phyloP scores from a whole-genome alignment of 2,888 invertebrate genomes.

The Syritta pipiens region DNA sequence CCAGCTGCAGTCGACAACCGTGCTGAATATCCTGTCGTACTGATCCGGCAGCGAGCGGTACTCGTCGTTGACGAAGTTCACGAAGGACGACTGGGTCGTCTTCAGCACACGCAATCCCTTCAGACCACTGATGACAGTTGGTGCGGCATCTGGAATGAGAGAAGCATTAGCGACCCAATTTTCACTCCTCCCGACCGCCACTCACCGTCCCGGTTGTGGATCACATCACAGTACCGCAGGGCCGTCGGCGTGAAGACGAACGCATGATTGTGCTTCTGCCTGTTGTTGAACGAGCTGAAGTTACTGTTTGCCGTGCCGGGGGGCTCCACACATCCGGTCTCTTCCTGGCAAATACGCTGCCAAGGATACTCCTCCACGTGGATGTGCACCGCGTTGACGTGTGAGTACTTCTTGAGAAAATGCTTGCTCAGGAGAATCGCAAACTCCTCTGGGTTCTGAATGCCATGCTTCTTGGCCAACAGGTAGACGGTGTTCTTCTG shows the following conservation, averaged over 20 bases:
- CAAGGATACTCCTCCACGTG: slow-evolving; percentile 88
- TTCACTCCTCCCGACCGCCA: slow-evolving; percentile 32
- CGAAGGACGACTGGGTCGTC: slow-evolving; percentile 90
- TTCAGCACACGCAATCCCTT: slow-evolving; percentile 87
- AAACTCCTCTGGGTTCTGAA: slow-evolving; percentile 88
- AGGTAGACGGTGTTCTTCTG: slow-evolving; percentile 91
- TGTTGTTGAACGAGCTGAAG: slow-evolving; percentile 70
- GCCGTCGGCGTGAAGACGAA: slow-evolving; percentile 86
- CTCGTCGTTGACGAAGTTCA: slow-evolving; percentile 89
- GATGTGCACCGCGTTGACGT: slow-evolving; percentile 85
- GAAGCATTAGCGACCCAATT: not conserved
- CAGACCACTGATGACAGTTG: slow-evolving; percentile 85
- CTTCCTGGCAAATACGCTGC: slow-evolving; percentile 83
- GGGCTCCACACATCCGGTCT: slow-evolving; percentile 77
- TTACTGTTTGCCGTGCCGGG: slow-evolving; percentile 45
- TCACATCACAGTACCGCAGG: slow-evolving; percentile 85
- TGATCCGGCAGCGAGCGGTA: slow-evolving; percentile 88
- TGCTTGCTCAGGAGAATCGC: slow-evolving; percentile 87
- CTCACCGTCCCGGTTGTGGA: slow-evolving; percentile 84
- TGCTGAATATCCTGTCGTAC: slow-evolving; percentile 87
- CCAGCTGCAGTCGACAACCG: slow-evolving; percentile 88
- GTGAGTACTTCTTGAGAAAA: slow-evolving; percentile 87
- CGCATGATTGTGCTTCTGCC: slow-evolving; percentile 86
- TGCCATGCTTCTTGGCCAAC: slow-evolving; percentile 88
- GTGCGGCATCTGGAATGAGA: slow-evolving; percentile 78